Evolutionary conservation across 2,797 vertebrate genomes (phyloP), one percentile per base, ranked within the genome.

Genomic region (Phoeniculus purpureus): DNA sequence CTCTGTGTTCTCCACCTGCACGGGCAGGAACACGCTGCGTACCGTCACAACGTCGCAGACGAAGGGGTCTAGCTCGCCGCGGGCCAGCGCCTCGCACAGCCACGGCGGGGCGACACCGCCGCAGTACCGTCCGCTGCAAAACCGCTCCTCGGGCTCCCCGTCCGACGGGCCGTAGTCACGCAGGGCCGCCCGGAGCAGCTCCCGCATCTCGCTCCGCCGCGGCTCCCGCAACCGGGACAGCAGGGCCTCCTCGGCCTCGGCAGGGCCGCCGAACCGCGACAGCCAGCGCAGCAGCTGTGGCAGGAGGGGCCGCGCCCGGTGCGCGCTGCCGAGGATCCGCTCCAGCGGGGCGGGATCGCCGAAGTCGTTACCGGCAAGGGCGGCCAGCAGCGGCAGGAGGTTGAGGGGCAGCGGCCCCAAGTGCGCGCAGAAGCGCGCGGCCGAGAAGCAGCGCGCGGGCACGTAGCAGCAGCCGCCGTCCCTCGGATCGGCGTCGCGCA

Each of bases 1-100:
- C 91, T 96, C 98, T 96, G 98, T 97, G 94, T 99, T 98, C 96
- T 99, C 99, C 76, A 99, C 99, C 88, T 99, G 99, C 4, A 97
- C 96, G 2, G 97, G 95, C 27, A 99, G 98, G 86, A 99, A 91
- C 32, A 97, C 98, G 68, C 98, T 98, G 50, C 71, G 97, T 66
- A 98, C 97, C 10, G 98, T 94, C 76, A 98, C 84, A 58, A 97
- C 98, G 79, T 99, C 97, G 43, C 98, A 95, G 85, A 98, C 62
- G 65, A 98, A 93, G 0, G 98, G 98, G 47, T 98, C 87, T 14
- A 99, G 94, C 79, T 96, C 92, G 16, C 98, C 98, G 78, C 91
- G 96, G 0, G 97, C 96, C 32, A 98, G 94, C 52, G 97, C 97
- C 37, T 37, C 67, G 1, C 93, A 94, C 9, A 99, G 93, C 97